phyloP scores from a whole-genome alignment of 2,797 vertebrate species.

The Lagorchestes hirsutus region DNA sequence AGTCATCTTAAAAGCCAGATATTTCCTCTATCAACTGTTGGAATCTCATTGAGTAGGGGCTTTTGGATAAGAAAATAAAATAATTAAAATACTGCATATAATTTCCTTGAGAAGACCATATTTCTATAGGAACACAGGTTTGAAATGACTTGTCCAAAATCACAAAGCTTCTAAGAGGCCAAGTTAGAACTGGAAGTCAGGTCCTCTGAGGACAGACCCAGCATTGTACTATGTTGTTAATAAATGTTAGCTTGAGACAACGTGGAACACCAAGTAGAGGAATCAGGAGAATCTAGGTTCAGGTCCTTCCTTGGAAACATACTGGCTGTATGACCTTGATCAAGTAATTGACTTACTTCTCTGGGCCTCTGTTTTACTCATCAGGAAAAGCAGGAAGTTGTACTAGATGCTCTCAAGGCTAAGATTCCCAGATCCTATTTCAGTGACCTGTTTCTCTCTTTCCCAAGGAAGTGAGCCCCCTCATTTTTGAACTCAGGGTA shows the following conservation, averaged over 20 bases:
- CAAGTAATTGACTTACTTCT: background rate
- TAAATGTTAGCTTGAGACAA: background rate
- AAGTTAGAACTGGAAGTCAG: background rate
- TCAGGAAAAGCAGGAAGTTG: background rate
- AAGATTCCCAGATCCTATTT: background rate
- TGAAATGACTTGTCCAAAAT: background rate
- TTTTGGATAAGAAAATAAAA: conserved; percentile 67
- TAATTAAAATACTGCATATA: background rate
- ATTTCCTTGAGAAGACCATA: background rate
- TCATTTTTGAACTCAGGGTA: fast-evolving
- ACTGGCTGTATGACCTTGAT: background rate
- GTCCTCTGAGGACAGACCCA: background rate
- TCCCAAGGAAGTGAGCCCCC: background rate
- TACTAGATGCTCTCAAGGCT: background rate
- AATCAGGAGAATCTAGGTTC: background rate
- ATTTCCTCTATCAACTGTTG: conserved; percentile 39
- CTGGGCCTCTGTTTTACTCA: background rate
- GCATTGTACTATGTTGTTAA: background rate
- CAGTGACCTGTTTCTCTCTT: background rate
- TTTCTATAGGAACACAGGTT: background rate
- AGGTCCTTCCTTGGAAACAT: background rate
- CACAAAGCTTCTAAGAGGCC: background rate
- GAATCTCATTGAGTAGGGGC: background rate
- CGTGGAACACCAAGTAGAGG: background rate
- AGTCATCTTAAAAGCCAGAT: conserved; percentile 44